Evolutionary conservation across 2,113 vertebrate species (phyloP), one percentile per base, ranked within the genome.

Genomic region (Girardinichthys multiradiatus): DNA sequence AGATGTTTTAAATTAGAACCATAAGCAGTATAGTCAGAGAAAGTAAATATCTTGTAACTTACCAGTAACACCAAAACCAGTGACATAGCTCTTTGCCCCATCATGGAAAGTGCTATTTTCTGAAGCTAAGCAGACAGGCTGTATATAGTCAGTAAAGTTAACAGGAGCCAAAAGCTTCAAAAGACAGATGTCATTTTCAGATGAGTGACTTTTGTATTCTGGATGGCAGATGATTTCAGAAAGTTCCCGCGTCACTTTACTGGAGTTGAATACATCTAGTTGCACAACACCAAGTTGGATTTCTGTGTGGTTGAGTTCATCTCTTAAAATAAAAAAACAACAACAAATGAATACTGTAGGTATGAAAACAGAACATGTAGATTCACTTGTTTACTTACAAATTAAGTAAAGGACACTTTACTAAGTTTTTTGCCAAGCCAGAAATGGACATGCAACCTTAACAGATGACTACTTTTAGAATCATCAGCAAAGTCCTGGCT

Each of bases 81-180:
- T 77, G 64, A 92, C 70, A 86, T 86, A 92, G 73, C 51, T 74
- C 6, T 0, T 39, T 0, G 21, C 70, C 15, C 80, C 82, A 4
- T 19, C 10, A 31, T 76, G 1, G 64, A 89, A 74, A 5, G 35
- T 58, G 35, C 92, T 93, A 19, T 67, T 29, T 8, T 37, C 45
- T 0, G 87, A 72, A 0, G 95, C 94, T 27, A 96, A 86, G 69
- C 95, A 96, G 64, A 96, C 71, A 0, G 96, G 95, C 15, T 24
- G 42, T 8, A 91, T 81, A 65, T 81, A 80, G 13, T 72, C 0
- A 0, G 65, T 89, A 9, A 85, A 85, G 4, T 24, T 63, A 4
- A 92, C 87, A 0, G 81, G 73, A 4, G 1, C 4, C 0, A 6
- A 57, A 24, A 96, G 88, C 21, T 45, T 89, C 64, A 96, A 3